phyloP scores from a whole-genome alignment of 2,113 vertebrate species.

The Triplophysa siluroides region DNA sequence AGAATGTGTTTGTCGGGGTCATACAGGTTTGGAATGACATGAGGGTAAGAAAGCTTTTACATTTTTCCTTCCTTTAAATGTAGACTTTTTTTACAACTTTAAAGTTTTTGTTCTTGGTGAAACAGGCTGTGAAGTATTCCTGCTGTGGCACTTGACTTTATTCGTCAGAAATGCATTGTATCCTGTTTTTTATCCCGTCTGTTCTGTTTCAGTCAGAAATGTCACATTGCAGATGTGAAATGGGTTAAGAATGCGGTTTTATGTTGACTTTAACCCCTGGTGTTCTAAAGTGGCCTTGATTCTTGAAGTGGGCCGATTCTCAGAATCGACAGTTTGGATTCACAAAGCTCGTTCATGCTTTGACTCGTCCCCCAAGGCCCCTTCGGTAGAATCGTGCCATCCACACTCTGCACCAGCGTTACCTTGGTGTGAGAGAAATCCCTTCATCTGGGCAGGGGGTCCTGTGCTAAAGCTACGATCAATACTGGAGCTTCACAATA shows the following conservation, averaged over 20 bases:
- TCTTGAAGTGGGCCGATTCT: constrained; percentile 26
- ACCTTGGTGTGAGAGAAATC: constrained; percentile 14
- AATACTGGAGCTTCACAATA: constrained; percentile 31
- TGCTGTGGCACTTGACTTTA: too few relatives aligned
- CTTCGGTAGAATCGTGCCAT: constrained; percentile 10
- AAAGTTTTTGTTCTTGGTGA: too few relatives aligned
- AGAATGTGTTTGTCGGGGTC: too few relatives aligned
- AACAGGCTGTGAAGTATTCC: too few relatives aligned
- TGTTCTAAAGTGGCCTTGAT: constrained; percentile 20
- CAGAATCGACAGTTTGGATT: constrained; percentile 22
- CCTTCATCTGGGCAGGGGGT: constrained; percentile 40
- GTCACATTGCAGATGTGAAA: not conserved
- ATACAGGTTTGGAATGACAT: too few relatives aligned
- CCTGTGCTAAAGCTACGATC: constrained; percentile 30
- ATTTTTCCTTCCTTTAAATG: too few relatives aligned
- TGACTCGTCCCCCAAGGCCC: constrained; percentile 12
- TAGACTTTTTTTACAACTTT: too few relatives aligned
- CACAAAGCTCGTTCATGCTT: constrained; percentile 23
- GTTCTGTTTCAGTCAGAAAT: not conserved
- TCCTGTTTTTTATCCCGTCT: too few relatives aligned
- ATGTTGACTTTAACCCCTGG: not conserved
- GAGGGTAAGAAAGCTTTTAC: too few relatives aligned
- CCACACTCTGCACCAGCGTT: not conserved
- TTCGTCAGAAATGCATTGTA: too few relatives aligned
- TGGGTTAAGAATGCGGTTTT: not conserved